These are phyloP conservation scores for Lasius fuliginosus DNA, from an alignment of 2,888 invertebrate genomes.

Conservation along the genomic window DNA sequence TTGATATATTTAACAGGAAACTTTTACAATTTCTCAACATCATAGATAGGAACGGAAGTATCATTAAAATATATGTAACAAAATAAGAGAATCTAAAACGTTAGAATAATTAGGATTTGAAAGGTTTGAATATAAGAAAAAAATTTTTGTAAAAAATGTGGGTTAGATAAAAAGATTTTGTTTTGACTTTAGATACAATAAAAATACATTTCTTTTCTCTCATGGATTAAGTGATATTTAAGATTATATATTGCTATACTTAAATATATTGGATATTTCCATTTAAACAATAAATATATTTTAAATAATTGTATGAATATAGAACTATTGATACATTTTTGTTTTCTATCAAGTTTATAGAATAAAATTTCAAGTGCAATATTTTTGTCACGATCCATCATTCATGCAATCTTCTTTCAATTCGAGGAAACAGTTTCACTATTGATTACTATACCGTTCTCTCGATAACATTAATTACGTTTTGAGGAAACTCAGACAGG, in stretches of 20 bases:
- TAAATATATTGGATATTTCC: not conserved
- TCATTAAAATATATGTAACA: not conserved
- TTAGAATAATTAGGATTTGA: not conserved
- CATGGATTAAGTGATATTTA: not conserved
- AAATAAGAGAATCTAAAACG: not conserved
- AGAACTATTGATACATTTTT: not conserved
- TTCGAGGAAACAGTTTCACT: not conserved
- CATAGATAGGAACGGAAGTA: not conserved
- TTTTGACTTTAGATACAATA: not conserved
- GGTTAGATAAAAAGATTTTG: not conserved
- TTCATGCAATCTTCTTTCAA: not conserved
- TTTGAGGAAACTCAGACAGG: conserved; percentile 2
- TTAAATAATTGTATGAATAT: not conserved
- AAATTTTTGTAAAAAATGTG: not conserved
- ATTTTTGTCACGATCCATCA: not conserved
- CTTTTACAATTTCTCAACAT: not conserved
- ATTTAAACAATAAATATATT: conserved; percentile 4
- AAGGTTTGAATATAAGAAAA: not conserved
- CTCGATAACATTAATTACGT: conserved; percentile 28
- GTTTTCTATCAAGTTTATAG: not conserved
- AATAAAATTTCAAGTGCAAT: not conserved
- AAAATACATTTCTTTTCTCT: not conserved
- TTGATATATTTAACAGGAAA: not conserved
- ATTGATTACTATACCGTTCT: not conserved
- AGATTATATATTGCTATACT: not conserved